phyloP scores from a whole-genome alignment of 2,888 invertebrate genomes.

The Xylophagus ater region DNA sequence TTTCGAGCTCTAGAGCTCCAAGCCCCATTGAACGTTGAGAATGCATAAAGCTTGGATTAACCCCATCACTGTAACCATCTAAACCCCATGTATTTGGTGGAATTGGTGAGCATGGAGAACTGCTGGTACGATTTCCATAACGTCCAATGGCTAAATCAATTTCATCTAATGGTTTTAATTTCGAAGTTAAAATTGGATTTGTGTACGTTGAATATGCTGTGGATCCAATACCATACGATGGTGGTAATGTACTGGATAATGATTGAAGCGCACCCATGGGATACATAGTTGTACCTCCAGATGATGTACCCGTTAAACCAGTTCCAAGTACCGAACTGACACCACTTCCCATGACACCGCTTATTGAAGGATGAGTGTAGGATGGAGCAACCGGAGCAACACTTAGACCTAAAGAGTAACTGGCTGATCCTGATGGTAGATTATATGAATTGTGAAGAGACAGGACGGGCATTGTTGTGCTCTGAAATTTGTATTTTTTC shows the following conservation, averaged over 20 bases:
- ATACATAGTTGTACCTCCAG: slow-evolving; percentile 19
- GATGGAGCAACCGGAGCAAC: slow-evolving; percentile 32
- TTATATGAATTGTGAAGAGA: slow-evolving; percentile 43
- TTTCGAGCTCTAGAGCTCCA: slow-evolving; percentile 37
- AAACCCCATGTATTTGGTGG: slow-evolving; percentile 48
- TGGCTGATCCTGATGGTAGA: slow-evolving; percentile 36
- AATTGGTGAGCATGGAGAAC: slow-evolving; percentile 54
- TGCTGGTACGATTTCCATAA: slow-evolving; percentile 47
- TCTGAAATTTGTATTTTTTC: slow-evolving; percentile 40
- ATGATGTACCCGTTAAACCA: slow-evolving; percentile 18
- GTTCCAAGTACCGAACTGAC: slow-evolving; percentile 28
- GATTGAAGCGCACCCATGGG: slow-evolving; percentile 23
- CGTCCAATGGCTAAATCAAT: slow-evolving; percentile 54
- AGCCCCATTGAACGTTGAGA: slow-evolving; percentile 48
- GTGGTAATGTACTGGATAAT: slow-evolving; percentile 28
- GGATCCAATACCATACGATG: slow-evolving; percentile 31
- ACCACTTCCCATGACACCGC: slow-evolving; percentile 30
- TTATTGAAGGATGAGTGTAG: slow-evolving; percentile 35
- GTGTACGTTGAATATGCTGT: slow-evolving; percentile 49
- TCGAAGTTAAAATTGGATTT: slow-evolving; percentile 53
- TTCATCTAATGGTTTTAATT: slow-evolving; percentile 62
- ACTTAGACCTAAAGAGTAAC: slow-evolving; percentile 37
- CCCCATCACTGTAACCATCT: slow-evolving; percentile 51
- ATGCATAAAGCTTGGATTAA: slow-evolving; percentile 48
- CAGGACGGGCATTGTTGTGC: slow-evolving; percentile 51